Evolutionary conservation across 2,797 vertebrate genomes (phyloP).

Genomic region (Tiaroga cobitis): DNA sequence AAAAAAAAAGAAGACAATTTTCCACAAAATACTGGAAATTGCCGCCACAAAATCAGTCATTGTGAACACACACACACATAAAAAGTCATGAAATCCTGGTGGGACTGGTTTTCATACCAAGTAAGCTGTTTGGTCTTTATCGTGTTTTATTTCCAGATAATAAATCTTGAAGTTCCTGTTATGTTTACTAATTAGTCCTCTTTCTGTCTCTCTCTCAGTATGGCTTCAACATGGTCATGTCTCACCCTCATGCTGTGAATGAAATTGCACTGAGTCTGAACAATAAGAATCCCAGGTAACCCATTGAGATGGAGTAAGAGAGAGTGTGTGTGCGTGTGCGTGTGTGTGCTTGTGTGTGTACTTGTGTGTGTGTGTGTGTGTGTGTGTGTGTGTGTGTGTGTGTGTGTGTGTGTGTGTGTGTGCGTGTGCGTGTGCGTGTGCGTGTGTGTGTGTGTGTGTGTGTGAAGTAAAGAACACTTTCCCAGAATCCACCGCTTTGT

Average conservation of each 20-base stretch:
- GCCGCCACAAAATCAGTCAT: not conserved
- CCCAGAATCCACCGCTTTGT: slow-evolving; percentile 50
- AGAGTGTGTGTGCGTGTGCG: not conserved
- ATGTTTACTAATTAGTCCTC: slow-evolving; percentile 51
- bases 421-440: not conserved
- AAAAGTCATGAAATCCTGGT: not conserved
- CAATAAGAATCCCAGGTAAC: slow-evolving; percentile 96
- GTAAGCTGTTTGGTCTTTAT: not conserved
- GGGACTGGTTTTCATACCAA: not conserved
- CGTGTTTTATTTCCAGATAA: slow-evolving; percentile 60
- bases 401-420: not conserved
- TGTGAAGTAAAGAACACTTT: slow-evolving; percentile 47
- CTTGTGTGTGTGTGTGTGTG: too few relatives aligned
- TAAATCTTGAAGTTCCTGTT: slow-evolving; percentile 44
- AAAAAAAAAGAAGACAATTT: not conserved
- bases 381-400: slow-evolving; percentile 27
- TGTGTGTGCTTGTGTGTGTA: not conserved
- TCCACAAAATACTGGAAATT: not conserved
- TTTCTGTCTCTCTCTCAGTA: slow-evolving; percentile 80
- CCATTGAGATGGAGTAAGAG: slow-evolving; percentile 17
- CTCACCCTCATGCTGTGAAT: slow-evolving; percentile 95
- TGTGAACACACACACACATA: not conserved
- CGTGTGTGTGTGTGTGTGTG: not conserved
- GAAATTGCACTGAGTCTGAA: slow-evolving; percentile 98
- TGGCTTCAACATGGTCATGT: slow-evolving; percentile 99